Base-by-base conservation (phyloP, 2,797 vertebrate genomes). In the Anableps anableps region DNA sequence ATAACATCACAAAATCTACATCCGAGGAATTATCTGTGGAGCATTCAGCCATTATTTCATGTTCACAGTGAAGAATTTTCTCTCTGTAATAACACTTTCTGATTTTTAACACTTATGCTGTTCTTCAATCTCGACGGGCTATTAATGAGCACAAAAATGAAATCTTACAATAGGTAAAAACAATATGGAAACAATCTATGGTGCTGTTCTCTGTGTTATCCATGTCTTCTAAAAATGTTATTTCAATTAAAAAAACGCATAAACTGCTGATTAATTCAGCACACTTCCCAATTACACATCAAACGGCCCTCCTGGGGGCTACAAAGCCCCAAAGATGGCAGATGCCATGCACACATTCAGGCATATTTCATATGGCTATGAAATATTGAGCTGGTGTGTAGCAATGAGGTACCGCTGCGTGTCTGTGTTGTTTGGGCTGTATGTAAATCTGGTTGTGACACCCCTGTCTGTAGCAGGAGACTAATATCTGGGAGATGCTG, bases 201-300 rank as follows among this genome's bases (percentile, higher is more conserved):
- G 93, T 95, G 96, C 94, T 96, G 94, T 96, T 92, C 79, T 80
- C 78, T 78, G 94, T 95, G 95, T 97, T 94, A 71, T 29, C 93
- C 85, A 91, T 95, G 92, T 95, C 95, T 92, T 92, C 88, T 95
- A 91, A 95, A 97, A 96, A 94, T 87, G 79, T 96, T 96, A 96
- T 97, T 97, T 97, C 96, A 97, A 96, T 97, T 97, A 97, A 97
- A 97, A n/a, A 95, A 93, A 90, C 95, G 95, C 96, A 97, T 97
- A 98, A 98, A 98, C 96, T 97, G 96, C 97, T 98, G 96, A 98
- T 98, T 98, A 98, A 99, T 98, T 98, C 97, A 98, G 97, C 96
- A 97, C 97, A 97, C 96, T 97, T 95, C 97, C 96, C 97, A 97
- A 98, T 98, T 98, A 97, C 96, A 97, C 97, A 97, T 97, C 96